Base-by-base conservation (phyloP, 2,888 invertebrate species). In the Agrochola circellaris region DNA sequence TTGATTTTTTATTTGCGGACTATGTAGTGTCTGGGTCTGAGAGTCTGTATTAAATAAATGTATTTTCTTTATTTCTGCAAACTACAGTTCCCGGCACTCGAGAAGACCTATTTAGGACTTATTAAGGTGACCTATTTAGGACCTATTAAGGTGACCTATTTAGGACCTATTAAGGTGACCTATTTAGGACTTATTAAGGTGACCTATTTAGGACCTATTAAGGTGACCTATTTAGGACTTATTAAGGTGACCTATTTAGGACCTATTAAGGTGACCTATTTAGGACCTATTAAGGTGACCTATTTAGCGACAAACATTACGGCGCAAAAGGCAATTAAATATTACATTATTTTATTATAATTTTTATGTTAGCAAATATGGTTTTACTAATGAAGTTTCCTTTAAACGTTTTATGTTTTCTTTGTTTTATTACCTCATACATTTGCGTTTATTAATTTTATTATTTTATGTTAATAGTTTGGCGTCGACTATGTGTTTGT, bases 401-500 rank as follows among this genome's bases (percentile, higher is more conserved):
- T 66, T 54, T 38, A 54, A 51, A 54, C 13, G 26, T 60, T 81
- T 81, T 58, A 77, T 48, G 58, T 65, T 65, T 65, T 42, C 17
- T 6, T 42, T 38, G 17, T 58, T 81, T 79, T 75, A 76, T 42
- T 70, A 26, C 69, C 15, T 23, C n/a, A 60, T 68, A 80, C 13
- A 69, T 62, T 81, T 67, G 23, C 15, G 26, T 69, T 70, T 62
- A 51, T 66, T 34, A 6, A 15, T 48, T 62, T 79, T 60, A 67
- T 79, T 62, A 34, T 51, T 65, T 56, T 74, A 81, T 60, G 56
- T 60, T 62, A 73, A 67, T 79, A 62, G 38, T 45, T 54, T 23
- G 48, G 45, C 17, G 34, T 65, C 30, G 34, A 66, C 71, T 15
- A 26, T 42, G 26, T 17, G 23, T 23, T 26, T 26, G 23, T 38